A percentile compares a stretch with the other conserved stretches of the same genome.
These are phyloP conservation scores for Heliconius sara DNA, from an alignment of 2,888 invertebrate species.

Conservation along the genomic window DNA sequence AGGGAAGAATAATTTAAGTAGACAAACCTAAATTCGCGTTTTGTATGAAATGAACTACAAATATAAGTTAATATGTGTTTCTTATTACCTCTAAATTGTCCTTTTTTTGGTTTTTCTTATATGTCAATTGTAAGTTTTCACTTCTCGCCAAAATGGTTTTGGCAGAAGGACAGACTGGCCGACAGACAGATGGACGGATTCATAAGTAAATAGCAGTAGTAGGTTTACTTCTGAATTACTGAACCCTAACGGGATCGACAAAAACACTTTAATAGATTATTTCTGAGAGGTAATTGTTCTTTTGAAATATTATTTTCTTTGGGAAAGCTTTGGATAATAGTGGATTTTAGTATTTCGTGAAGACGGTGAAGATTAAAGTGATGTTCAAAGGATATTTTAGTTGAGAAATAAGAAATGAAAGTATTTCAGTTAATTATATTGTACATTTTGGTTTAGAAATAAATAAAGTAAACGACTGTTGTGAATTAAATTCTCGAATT, in stretches of 20 bases:
- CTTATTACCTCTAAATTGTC: neutral
- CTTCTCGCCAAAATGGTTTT: neutral
- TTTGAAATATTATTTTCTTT: conserved; percentile 16
- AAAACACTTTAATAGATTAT: conserved; percentile 19
- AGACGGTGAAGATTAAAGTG: neutral
- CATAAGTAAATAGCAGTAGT: neutral
- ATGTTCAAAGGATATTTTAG: neutral
- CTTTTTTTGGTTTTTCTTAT: neutral
- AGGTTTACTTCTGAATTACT: neutral
- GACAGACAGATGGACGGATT: neutral
- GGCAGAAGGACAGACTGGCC: too few relatives aligned
- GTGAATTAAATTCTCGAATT: too few relatives aligned
- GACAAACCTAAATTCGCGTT: neutral
- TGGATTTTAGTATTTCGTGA: neutral
- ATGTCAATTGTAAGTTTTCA: neutral
- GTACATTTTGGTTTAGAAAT: neutral
- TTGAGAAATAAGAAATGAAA: neutral
- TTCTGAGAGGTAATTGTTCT: conserved; percentile 4
- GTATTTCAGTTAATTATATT: neutral
- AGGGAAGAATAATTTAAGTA: neutral
- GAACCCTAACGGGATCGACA: neutral
- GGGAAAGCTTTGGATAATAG: conserved; percentile 1
- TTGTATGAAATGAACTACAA: neutral
- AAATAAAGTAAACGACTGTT: neutral
- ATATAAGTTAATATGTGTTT: neutral